Conservation (phyloP, 2,113 vertebrate species). For the Rana temporaria region DNA sequence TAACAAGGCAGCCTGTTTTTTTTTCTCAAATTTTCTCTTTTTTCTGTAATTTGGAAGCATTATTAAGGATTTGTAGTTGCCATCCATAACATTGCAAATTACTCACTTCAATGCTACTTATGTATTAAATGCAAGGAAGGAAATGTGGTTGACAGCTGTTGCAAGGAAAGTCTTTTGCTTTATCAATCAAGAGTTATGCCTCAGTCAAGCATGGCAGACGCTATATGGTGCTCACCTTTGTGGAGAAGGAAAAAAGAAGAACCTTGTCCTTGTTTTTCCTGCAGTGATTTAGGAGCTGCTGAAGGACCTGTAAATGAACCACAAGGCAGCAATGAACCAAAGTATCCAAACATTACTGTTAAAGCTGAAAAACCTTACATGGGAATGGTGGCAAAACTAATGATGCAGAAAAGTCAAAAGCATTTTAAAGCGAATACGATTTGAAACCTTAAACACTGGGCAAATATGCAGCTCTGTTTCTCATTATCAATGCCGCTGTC, state of each 20-base stretch:
- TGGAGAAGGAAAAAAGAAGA: conserved; percentile 94
- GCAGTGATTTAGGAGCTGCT: conserved; percentile 88
- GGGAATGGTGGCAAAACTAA: background rate
- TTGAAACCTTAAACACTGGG: background rate
- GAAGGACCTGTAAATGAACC: conserved; percentile 83
- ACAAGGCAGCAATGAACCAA: conserved; percentile 55
- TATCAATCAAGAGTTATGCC: conserved; percentile 34
- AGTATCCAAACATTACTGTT: conserved; percentile 30
- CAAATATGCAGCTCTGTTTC: too few species aligned
- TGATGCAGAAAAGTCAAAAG: background rate
- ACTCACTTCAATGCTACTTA: conserved; percentile 14
- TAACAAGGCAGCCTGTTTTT: too few species aligned
- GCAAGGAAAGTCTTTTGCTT: conserved; percentile 5
- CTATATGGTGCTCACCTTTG: conserved; percentile 80
- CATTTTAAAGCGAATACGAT: background rate
- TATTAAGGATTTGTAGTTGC: background rate
- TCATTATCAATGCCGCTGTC: too few species aligned
- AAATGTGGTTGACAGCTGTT: conserved; percentile 42
- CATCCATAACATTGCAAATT: background rate
- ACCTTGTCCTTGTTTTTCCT: conserved; percentile 86
- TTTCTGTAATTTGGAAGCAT: background rate
- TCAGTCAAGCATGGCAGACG: conserved; percentile 6
- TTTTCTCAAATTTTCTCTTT: too few species aligned
- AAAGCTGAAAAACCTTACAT: conserved; percentile 2
- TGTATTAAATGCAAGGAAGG: background rate